Conservation (phyloP, 2,797 vertebrate species). For the Caiman crocodilus region DNA sequence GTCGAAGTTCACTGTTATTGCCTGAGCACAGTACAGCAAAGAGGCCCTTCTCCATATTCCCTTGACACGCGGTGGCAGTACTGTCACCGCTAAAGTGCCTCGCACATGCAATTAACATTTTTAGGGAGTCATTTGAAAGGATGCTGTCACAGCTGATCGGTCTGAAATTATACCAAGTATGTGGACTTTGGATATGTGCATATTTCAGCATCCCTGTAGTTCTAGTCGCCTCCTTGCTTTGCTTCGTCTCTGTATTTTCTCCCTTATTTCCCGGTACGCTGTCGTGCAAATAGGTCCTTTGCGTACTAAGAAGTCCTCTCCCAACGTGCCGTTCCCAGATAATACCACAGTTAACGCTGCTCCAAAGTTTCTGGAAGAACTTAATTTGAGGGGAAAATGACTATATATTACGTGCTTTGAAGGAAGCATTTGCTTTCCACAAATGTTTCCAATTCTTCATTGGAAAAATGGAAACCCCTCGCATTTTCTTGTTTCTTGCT, state of each 20-base stretch:
- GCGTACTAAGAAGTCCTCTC: background rate
- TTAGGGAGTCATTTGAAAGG: slow-evolving; percentile 66
- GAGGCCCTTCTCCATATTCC: slow-evolving; percentile 31
- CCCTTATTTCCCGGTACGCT: background rate
- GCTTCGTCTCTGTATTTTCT: slow-evolving; percentile 4
- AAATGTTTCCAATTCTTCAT: background rate
- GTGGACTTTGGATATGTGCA: slow-evolving; percentile 37
- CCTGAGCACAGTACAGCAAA: slow-evolving; percentile 55
- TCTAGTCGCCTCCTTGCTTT: background rate
- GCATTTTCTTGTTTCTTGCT: background rate
- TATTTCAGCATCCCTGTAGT: slow-evolving; percentile 15
- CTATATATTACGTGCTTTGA: no score
- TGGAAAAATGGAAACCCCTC: no score
- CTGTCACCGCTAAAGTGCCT: slow-evolving; percentile 59
- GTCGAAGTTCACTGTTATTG: slow-evolving; percentile 8
- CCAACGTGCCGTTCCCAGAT: rapidly evolving
- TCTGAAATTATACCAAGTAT: slow-evolving; percentile 43
- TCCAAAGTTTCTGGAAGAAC: background rate
- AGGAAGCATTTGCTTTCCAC: background rate
- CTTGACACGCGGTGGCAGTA: slow-evolving; percentile 63
- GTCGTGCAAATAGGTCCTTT: background rate
- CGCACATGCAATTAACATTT: slow-evolving; percentile 73
- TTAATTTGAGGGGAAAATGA: background rate
- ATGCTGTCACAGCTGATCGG: slow-evolving; percentile 61
- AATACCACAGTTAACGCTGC: background rate